Evolutionary conservation across 2,888 invertebrate species (phyloP), one percentile per base, ranked within the genome.

Genomic region (Epicampocera succincta): DNA sequence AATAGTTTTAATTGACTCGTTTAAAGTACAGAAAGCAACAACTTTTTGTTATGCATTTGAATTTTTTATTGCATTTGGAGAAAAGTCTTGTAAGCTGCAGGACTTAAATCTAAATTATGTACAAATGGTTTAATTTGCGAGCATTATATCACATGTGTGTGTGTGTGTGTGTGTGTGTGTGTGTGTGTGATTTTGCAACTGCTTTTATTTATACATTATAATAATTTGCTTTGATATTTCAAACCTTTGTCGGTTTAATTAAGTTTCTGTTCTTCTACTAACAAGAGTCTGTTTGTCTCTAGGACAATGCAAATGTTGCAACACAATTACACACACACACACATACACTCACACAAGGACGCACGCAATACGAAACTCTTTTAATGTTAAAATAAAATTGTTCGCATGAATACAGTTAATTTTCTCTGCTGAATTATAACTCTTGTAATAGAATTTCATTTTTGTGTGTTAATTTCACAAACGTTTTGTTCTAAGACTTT

Each of bases 201-300:
- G 25, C 29, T 19, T 21, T 38, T 25, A 60, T 48, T 60, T 2
- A n/a, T 46, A 63, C 15, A 44, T 52, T 61, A 33, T 54, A 63
- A 54, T 73, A 33, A 73, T 21, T 73, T 73, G 60, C 73, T 73
- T 73, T 73, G 63, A 44, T 54, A 73, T 73, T 63, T 46, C 54
- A 63, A 63, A n/a, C 33, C 25, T 75, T 75, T 75, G 74, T 42
- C 58, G 66, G 66, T 50, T 58, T 75, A 75, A 75, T 75, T 66
- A 58, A 50, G 25, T 75, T 75, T 75, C 66, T 66, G 48, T 50
- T 66, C 48, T 50, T 66, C 66, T 50, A 58, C 29, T 19, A 46
- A 33, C 9, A 54, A 33, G 25, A 42, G 17, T 61, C 8, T 25
- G 40, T 48, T 58, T 38, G 21, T 40, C 48, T 29, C 50, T 52